Evolutionary conservation across 2,113 vertebrate genomes (phyloP).

Genomic region (Malurus elegans): DNA sequence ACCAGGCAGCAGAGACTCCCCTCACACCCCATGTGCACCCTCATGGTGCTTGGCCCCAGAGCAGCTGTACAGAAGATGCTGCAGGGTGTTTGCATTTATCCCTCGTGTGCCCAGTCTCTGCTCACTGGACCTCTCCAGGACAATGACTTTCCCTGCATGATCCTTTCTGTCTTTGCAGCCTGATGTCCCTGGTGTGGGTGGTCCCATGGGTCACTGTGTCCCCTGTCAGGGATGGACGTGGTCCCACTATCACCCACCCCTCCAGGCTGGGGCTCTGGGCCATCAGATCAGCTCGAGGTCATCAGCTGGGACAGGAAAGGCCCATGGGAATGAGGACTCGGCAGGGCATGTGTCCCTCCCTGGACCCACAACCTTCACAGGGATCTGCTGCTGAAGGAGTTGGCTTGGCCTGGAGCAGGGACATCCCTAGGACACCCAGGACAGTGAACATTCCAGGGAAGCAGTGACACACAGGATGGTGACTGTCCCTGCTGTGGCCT

Average conservation of each 20-base stretch:
- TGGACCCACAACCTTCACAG: not conserved
- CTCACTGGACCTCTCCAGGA: not conserved
- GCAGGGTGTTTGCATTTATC: accelerated
- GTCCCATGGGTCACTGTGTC: accelerated
- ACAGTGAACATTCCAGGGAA: not conserved
- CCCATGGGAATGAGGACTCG: not conserved
- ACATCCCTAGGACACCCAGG: not conserved
- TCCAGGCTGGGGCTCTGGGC: no score
- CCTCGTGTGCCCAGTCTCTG: accelerated
- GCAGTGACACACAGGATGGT: not conserved
- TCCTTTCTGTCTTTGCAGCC: not conserved
- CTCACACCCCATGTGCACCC: accelerated
- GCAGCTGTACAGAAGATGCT: not conserved
- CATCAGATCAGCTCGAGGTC: not conserved
- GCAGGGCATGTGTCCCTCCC: not conserved
- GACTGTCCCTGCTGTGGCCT: not conserved
- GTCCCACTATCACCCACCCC: accelerated
- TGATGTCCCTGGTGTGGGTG: not conserved
- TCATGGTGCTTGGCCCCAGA: accelerated
- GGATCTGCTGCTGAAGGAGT: not conserved
- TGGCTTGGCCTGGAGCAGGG: not conserved
- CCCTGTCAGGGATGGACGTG: not conserved
- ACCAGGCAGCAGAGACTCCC: not conserved
- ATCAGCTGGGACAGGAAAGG: not conserved
- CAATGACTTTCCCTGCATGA: not conserved